Conservation (phyloP, 2,888 invertebrate species). For the Stenchaetothrips biformis region DNA sequence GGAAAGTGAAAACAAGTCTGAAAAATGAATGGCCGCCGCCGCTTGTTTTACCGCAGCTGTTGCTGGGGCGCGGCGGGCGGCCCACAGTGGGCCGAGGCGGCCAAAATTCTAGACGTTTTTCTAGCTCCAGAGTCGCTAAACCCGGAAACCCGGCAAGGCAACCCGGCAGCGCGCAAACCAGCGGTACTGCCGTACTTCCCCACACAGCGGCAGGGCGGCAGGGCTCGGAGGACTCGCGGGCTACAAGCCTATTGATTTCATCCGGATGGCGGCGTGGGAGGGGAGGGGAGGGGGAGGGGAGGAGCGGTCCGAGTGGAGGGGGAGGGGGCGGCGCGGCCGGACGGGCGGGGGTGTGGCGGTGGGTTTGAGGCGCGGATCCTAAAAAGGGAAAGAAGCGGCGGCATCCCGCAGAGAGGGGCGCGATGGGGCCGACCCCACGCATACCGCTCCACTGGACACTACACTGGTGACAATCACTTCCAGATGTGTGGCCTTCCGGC, state of each 20-base stretch:
- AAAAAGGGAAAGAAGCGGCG: background rate
- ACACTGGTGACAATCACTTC: slow-evolving; percentile 22
- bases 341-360: background rate
- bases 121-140: too few species aligned
- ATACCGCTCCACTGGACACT: background rate
- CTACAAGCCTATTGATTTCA: slow-evolving; percentile 22
- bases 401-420: background rate
- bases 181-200: too few species aligned
- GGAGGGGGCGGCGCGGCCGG: background rate
- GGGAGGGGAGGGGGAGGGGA: too few species aligned
- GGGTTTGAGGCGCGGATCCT: background rate
- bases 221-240: background rate
- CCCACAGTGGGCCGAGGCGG: too few species aligned
- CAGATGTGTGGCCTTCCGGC: background rate
- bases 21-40: too few species aligned
- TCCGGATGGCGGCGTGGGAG: background rate
- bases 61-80: too few species aligned
- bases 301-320: background rate
- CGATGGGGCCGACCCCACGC: background rate
- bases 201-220: too few species aligned
- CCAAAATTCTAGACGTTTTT: too few species aligned
- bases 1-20: too few species aligned
- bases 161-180: too few species aligned
- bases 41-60: too few species aligned
- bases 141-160: too few species aligned